A percentile compares a stretch with the other conserved stretches of the same genome.
phyloP scores from a whole-genome alignment of 2,113 vertebrate species.

The Psittacus erithacus region DNA sequence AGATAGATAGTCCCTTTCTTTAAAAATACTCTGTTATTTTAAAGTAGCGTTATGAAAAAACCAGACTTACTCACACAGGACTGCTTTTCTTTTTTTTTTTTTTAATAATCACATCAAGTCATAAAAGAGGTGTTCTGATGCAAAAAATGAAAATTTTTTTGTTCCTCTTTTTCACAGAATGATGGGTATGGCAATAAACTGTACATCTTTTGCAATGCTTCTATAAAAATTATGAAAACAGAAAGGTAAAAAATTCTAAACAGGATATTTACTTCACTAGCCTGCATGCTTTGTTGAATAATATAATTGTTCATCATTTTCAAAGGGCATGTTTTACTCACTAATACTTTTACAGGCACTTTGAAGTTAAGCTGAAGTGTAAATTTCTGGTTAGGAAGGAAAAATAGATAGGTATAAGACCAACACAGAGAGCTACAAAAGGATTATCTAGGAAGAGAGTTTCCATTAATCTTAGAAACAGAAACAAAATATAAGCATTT shows the following conservation, averaged over 20 bases:
- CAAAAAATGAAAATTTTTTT: background rate
- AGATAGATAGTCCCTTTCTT: background rate
- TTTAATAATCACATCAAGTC: background rate
- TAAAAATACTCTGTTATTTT: background rate
- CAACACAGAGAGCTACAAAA: background rate
- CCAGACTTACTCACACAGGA: background rate
- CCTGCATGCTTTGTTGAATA: background rate
- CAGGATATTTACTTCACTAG: background rate
- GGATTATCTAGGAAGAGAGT: background rate
- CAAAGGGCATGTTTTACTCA: background rate
- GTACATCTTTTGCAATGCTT: background rate
- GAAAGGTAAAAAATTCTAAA: background rate
- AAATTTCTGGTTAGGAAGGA: background rate
- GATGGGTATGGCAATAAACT: background rate
- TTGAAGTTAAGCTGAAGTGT: background rate
- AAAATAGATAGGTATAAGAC: background rate
- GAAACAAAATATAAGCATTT: background rate
- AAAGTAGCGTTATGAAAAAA: background rate
- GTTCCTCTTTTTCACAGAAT: background rate
- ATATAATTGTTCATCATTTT: background rate
- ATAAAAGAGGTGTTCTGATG: background rate
- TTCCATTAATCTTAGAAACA: background rate
- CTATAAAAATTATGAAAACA: background rate
- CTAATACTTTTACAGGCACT: background rate
- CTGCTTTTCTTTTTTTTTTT: background rate